Conservation (phyloP, 2,888 invertebrate genomes). For the Atethmia centrago region DNA sequence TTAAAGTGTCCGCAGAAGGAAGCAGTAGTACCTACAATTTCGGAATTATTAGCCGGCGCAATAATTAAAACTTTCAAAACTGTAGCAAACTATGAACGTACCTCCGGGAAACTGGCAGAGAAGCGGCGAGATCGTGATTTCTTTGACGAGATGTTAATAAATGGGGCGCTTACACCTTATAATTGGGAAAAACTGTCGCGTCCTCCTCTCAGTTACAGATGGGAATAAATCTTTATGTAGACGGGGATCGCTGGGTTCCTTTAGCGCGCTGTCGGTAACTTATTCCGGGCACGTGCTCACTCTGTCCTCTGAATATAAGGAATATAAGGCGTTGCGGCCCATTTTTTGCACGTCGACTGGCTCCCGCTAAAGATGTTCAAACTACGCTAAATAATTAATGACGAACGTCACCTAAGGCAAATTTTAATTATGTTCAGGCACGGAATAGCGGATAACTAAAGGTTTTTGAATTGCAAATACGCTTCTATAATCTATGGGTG, state of each 20-base stretch:
- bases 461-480: constrained; percentile 66
- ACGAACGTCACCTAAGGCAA: constrained; percentile 79
- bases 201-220: constrained; percentile 89
- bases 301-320: constrained; percentile 89
- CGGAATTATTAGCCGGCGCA: constrained; percentile 63
- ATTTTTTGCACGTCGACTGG: constrained; percentile 85
- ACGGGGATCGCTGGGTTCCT: constrained; percentile 81
- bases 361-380: constrained; percentile 82
- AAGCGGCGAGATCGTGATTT: constrained; percentile 79
- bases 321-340: constrained; percentile 84
- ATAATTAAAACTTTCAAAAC: constrained; percentile 72
- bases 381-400: constrained; percentile 87
- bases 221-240: constrained; percentile 90
- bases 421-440: constrained; percentile 82
- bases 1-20: constrained; percentile 52
- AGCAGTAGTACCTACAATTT: constrained; percentile 55
- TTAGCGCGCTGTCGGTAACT: constrained; percentile 73
- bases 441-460: constrained; percentile 65
- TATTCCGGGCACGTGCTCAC: constrained; percentile 87
- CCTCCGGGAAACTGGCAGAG: constrained; percentile 57
- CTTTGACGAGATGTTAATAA: constrained; percentile 89
- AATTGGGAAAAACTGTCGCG: constrained; percentile 90
- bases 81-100: constrained; percentile 60
- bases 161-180: constrained; percentile 88
- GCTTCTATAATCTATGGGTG: constrained; percentile 57